phyloP scores from a whole-genome alignment of 2,888 invertebrate genomes.

The Pomacea canaliculata region DNA sequence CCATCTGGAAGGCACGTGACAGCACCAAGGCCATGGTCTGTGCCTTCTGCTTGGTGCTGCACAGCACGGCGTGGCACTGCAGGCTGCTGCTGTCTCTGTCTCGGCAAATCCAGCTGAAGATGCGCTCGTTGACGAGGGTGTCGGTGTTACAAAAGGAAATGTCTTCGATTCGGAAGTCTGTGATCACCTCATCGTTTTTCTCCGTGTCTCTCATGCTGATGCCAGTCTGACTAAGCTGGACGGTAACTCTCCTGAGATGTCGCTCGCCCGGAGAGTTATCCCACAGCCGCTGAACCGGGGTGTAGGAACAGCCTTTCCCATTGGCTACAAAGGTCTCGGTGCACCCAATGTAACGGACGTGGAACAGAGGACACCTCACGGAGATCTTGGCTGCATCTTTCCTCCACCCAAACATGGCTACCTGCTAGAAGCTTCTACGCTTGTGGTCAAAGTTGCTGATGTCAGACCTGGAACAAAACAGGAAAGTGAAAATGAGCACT shows the following conservation, averaged over 20 bases:
- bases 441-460: too few species aligned
- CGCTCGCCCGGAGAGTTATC: slow-evolving; percentile 56
- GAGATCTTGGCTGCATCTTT: slow-evolving; percentile 58
- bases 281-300: slow-evolving; percentile 59
- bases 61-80: slow-evolving; percentile 57
- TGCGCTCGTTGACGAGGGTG: slow-evolving; percentile 48
- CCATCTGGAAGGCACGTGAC: slow-evolving; percentile 60
- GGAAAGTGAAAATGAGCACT: too few species aligned
- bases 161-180: slow-evolving; percentile 51
- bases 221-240: slow-evolving; percentile 43
- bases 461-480: too few species aligned
- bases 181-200: slow-evolving; percentile 36
- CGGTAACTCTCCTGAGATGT: slow-evolving; percentile 37
- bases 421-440: too few species aligned
- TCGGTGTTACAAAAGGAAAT: slow-evolving; percentile 63
- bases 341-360: slow-evolving; percentile 55
- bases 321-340: slow-evolving; percentile 53
- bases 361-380: slow-evolving; percentile 56
- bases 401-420: slow-evolving; percentile 48
- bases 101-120: slow-evolving; percentile 61
- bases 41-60: slow-evolving; percentile 54
- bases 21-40: slow-evolving; percentile 55
- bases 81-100: slow-evolving; percentile 33
- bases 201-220: slow-evolving; percentile 44
- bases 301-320: slow-evolving; percentile 56